Evolutionary conservation across 2,797 vertebrate genomes (phyloP), one percentile per base, ranked within the genome.

Genomic region (Melanogrammus aeglefinus): DNA sequence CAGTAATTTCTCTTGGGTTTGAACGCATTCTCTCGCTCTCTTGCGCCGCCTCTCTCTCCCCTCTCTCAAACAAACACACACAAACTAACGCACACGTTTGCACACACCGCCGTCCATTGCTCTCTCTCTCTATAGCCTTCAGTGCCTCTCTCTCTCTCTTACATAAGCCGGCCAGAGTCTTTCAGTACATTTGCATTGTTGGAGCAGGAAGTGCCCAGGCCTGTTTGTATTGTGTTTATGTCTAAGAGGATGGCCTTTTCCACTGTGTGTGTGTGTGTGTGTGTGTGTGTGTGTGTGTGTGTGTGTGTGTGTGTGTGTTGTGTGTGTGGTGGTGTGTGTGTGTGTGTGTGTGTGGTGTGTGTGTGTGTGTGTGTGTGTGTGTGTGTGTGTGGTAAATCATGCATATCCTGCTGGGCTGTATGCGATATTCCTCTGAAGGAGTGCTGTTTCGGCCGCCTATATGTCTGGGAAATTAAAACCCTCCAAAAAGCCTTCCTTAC

Each of bases 141-240:
- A 41, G 38, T 16, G 74, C 80, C 82, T 84, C 75, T 81, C 82
- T 83, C 81, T 86, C 85, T 63, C 82, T 86, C 86, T 92, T 92
- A 90, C 84, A 82, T 92, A 91, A 92, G 86, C 84, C 75, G 72
- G 3, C 74, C 83, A 41, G 82, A 88, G 86, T 88, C 88, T 91
- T 90, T 76, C 86, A 88, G 90, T 85, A 86, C 81, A 84, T 87
- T 90, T 87, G 85, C 89, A 91, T 91, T 92, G 90, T 91, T 91
- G 86, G 33, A 87, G 87, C 91, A 92, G 91, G 91, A 93, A 92
- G 89, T 90, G 85, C 84, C 83, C 21, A 79, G 88, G 86, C 75
- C 38, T 80, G 10, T 84, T 88, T 83, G 83, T 80, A 87, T 92
- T 91, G 88, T 91, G 88, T 89, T 91, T 88, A 88, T 88, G 91